Base-by-base conservation (phyloP, 2,888 invertebrate genomes). In the Dicycla oo region DNA sequence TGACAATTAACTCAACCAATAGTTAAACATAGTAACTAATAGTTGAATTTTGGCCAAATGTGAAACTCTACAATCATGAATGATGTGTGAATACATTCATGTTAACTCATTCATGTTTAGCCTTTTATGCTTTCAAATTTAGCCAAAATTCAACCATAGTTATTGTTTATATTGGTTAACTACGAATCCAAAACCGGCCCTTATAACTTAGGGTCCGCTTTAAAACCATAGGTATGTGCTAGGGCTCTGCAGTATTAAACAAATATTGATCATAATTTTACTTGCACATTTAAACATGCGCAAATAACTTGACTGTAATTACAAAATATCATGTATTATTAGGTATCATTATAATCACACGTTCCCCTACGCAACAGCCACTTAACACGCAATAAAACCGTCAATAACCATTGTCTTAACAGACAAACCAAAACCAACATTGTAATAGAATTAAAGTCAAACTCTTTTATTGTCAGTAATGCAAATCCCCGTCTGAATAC, bases 401-500 rank as follows among this genome's bases (percentile, higher is more conserved):
- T 65, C 69, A 77, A 75, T 57, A 67, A 67, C 68, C 74, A 65
- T 74, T 70, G 56, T 66, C 65, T 67, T 13, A 79, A 78, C 72
- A 80, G 69, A 68, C 73, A 80, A 82, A 82, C 69, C 85, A 80
- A 83, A 87, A 83, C 84, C 79, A 85, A 87, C 87, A 85, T 76
- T 66, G 80, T 88, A 89, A 88, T 86, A 81, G 81, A 89, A 90
- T 90, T 87, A 90, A 90, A 92, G 85, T 86, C 87, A 87, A 91
- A 91, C 91, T 92, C 91, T 90, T 91, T 89, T 91, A 92, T 93
- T 93, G 94, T 92, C 88, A 86, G 89, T 88, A 94, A 94, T 92
- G 93, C 92, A 94, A 94, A 94, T 94, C 92, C 90, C 88, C 88
- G 90, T 84, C 89, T 93, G 93, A 94, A 94, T 94, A 92, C 93